Base-by-base conservation (phyloP, 2,113 vertebrate genomes). In the Ceratotherium simum region DNA sequence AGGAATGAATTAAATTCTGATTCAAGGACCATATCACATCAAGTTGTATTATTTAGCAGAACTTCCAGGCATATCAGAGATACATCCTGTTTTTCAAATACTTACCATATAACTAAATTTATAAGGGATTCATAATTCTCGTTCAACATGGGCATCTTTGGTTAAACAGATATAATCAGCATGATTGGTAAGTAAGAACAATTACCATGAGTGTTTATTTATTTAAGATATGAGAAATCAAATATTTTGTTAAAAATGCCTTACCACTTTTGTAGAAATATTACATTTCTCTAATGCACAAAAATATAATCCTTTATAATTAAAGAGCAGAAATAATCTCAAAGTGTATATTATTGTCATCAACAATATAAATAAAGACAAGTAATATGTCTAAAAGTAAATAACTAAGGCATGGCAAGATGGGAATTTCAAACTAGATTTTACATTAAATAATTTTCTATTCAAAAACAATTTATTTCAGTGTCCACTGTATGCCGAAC, bases 1-100 rank as follows among this genome's bases (percentile, higher is more conserved):
- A 89, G 29, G 33, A 96, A 82, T 96, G 78, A 58, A 65, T 86
- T 93, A 93, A 96, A 96, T 48, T 91, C 85, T 93, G 23, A 95
- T 91, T 96, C 70, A 96, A 85, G 95, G 62, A 91, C n/a, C 54
- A 80, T 86, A 94, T 83, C 73, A 85, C 97, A 86, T 73, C 51
- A 89, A 94, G 27, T 85, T 42, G 73, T 90, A 88, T 90, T 42
- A 95, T 78, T 91, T 96, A 91, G 27, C 21, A 86, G 21, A 92
- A 82, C 4, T 90, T 89, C 82, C 18, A 75, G 39, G 33, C 10
- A 96, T 39, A 18, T 33, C 17, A 95, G 4, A 91, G 9, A 89
- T 60, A 23, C 20, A 82, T 64, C 72, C 27, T 56, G 2, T n/a
- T 88, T 79, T 83, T 78, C 14, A 48, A 91, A 69, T 89, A 79